These are phyloP conservation scores for Hemiprocne comata DNA, from an alignment of 2,113 vertebrate species.

Conservation along the genomic window DNA sequence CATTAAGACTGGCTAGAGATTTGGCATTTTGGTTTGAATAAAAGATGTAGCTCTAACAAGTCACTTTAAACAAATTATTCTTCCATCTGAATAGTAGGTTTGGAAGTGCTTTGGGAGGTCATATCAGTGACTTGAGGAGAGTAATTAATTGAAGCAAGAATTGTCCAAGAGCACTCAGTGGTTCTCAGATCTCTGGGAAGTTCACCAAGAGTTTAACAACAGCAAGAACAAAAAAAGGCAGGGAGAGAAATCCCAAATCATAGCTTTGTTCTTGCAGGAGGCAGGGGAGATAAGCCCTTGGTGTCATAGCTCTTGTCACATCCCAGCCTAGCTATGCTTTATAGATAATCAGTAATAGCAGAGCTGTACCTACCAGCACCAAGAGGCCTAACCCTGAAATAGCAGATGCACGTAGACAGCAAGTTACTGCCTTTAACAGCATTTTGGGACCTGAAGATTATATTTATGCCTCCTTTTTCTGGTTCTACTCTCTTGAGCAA, in stretches of 20 bases:
- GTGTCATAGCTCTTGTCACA: rapidly evolving
- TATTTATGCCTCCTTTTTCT: background rate
- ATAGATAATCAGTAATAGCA: background rate
- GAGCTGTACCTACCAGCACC: background rate
- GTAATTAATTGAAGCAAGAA: background rate
- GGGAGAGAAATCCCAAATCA: background rate
- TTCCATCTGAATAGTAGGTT: background rate
- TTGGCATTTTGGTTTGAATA: background rate
- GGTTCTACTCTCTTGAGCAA: background rate
- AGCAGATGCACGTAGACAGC: background rate
- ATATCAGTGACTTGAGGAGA: background rate
- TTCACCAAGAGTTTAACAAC: background rate
- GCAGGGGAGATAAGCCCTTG: background rate
- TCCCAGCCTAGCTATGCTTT: background rate
- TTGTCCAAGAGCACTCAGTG: background rate
- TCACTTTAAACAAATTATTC: background rate
- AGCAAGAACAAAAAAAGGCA: background rate
- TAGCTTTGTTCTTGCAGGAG: background rate
- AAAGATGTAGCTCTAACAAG: background rate
- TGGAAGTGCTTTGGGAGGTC: background rate
- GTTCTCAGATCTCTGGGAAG: background rate
- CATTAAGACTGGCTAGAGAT: background rate
- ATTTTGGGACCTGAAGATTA: background rate
- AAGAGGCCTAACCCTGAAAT: background rate
- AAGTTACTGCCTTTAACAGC: background rate